Conservation (phyloP, 2,797 vertebrate genomes). For the Amphiprion clarkii region DNA sequence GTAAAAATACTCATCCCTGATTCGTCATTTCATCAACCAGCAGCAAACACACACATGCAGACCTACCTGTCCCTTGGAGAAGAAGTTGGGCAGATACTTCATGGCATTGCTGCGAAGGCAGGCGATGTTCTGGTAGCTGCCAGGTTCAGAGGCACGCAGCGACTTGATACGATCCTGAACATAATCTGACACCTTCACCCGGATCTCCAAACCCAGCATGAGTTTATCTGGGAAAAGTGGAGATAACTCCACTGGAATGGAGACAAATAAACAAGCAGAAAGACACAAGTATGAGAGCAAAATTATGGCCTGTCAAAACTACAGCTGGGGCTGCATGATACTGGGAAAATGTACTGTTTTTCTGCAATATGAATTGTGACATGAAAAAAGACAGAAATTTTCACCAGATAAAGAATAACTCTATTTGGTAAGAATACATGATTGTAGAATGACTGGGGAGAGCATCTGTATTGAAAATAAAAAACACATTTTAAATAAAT, state of each 20-base stretch:
- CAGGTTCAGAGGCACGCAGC: conserved; percentile 85
- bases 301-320: not conserved
- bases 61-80: conserved; percentile 91
- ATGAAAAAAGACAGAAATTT: too few relatives aligned
- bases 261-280: conserved; percentile 7
- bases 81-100: conserved; percentile 97
- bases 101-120: conserved; percentile 94
- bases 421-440: too few relatives aligned
- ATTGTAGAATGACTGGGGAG: too few relatives aligned
- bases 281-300: conserved; percentile 12
- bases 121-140: conserved; percentile 92
- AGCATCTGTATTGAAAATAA: too few relatives aligned
- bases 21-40: not conserved
- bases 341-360: too few relatives aligned
- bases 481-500: too few relatives aligned
- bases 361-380: too few relatives aligned
- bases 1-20: not conserved
- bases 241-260: conserved; percentile 88
- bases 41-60: not conserved
- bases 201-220: conserved; percentile 93
- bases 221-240: conserved; percentile 90
- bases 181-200: conserved; percentile 94
- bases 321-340: too few relatives aligned
- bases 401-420: too few relatives aligned
- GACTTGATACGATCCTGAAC: conserved; percentile 91